Evolutionary conservation across 2,113 vertebrate genomes (phyloP).

Genomic region (Oxyura jamaicensis): DNA sequence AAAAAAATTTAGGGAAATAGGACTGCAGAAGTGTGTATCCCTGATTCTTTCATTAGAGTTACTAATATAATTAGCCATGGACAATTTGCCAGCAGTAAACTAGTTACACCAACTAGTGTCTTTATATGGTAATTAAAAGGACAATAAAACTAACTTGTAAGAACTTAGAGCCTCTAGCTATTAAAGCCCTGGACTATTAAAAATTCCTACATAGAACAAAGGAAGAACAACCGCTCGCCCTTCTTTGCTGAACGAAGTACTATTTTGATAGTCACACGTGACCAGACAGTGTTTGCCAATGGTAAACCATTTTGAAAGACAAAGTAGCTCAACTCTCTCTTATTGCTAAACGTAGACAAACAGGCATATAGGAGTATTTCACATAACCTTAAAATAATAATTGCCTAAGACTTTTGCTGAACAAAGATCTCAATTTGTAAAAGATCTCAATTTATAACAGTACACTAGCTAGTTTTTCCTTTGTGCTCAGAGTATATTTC

Average conservation of each 20-base stretch:
- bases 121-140: neutral
- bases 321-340: neutral
- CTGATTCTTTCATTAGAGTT: neutral
- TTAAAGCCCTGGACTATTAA: neutral
- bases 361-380: neutral
- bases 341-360: neutral
- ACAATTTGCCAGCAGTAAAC: neutral
- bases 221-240: neutral
- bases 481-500: rapidly evolving
- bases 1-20: neutral
- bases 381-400: neutral
- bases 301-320: neutral
- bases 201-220: neutral
- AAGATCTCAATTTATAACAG: neutral
- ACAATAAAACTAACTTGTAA: neutral
- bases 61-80: neutral
- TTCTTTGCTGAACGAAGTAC: neutral
- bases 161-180: neutral
- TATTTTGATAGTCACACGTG: neutral
- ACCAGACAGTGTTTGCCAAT: neutral
- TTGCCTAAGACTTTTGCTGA: neutral
- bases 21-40: neutral
- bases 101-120: neutral
- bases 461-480: neutral
- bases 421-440: neutral